Evolutionary conservation across 2,797 vertebrate species (phyloP), one percentile per base, ranked within the genome.

Genomic region (Aselliscus stoliczkanus): DNA sequence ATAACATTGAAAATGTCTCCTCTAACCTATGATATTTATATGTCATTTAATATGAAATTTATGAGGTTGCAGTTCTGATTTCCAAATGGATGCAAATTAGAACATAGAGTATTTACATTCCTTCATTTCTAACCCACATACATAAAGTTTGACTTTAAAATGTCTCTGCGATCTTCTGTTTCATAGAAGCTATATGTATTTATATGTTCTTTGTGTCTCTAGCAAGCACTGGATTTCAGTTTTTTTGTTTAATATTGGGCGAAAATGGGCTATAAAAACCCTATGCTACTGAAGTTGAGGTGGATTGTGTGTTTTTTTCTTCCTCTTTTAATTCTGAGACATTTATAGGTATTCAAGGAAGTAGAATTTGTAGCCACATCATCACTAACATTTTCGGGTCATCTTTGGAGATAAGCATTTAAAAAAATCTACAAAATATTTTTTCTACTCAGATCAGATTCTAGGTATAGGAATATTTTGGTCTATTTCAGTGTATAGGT

Each of bases 41-140:
- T 97, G 80, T 92, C 73, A 94, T 91, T 97, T 95, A 90, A 94
- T 93, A 93, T 80, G 95, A 97, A 96, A 96, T 97, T 93, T 96
- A 93, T 96, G 90, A 96, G 27, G 9, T 34, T 93, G 60, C 79
- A 84, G 73, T 90, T 93, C 90, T 95, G 92, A 92, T 96, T 95
- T 97, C 70, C 29, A 96, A 97, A 89, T 39, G 60, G 56, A 97
- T 97, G 90, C 67, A 97, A 96, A 97, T 96, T 82, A 95, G 79
- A 83, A 81, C 39, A 50, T 52, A 44, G 76, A 82, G 1, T 96
- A 94, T 97, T 97, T 96, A 95, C 92, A 86, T 88, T 80, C 42
- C 64, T 93, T 85, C 69, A 86, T 95, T 90, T 93, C 31, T 90
- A 94, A 91, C 60, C 25, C 58, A 94, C 69, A 96, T 52, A 75